These are phyloP conservation scores for Stenurella melanura DNA, from an alignment of 2,888 invertebrate species.

Conservation along the genomic window DNA sequence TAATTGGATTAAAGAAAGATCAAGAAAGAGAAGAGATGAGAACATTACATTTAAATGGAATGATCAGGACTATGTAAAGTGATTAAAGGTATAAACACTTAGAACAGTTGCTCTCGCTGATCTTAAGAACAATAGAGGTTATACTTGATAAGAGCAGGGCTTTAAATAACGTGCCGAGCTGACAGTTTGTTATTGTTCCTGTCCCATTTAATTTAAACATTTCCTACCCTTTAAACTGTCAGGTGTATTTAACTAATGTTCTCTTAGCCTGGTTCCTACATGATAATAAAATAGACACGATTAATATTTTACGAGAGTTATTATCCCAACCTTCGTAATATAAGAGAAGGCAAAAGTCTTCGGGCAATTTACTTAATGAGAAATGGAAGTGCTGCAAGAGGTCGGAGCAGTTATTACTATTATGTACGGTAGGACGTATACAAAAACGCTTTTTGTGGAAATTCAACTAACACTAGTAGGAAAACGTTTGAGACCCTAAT, in stretches of 20 bases:
- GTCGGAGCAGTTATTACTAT: not conserved
- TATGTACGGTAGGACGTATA: too few species aligned
- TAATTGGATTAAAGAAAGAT: not conserved
- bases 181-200: conserved; percentile 33
- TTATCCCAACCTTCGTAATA: not conserved
- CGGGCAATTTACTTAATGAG: not conserved
- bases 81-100: conserved; percentile 36
- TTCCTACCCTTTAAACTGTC: conserved; percentile 37
- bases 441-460: too few species aligned
- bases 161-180: conserved; percentile 23
- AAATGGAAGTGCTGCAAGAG: not conserved
- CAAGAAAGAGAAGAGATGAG: not conserved
- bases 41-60: conserved; percentile 12
- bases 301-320: not conserved
- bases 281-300: not conserved
- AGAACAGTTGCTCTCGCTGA: conserved; percentile 33
- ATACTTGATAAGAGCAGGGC: conserved; percentile 28
- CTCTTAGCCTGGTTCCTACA: conserved; percentile 1
- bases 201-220: conserved; percentile 38
- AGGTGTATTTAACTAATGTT: conserved; percentile 29
- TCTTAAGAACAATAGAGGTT: conserved; percentile 33
- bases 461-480: too few species aligned
- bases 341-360: not conserved
- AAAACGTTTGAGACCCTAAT: too few species aligned
- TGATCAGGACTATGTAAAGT: conserved; percentile 6